phyloP scores from a whole-genome alignment of 2,113 vertebrate species.

The human (Homo sapiens) region DNA sequence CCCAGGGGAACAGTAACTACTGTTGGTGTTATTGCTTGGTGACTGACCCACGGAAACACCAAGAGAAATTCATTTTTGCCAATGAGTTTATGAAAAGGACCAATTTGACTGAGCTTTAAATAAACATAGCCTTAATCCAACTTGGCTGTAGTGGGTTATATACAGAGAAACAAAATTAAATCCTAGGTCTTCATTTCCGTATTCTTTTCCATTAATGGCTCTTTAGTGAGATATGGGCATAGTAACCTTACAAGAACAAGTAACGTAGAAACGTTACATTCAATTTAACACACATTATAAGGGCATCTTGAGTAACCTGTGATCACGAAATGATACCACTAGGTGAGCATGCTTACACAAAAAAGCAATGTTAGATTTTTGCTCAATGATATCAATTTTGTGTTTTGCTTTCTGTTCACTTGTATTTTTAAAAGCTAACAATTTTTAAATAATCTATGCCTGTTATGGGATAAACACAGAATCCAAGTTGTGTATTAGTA shows the following conservation, averaged over 20 bases:
- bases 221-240: not conserved
- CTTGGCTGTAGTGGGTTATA: not conserved
- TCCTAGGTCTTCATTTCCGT: not conserved
- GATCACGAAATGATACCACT: not conserved
- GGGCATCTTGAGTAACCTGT: not conserved
- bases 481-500: not conserved
- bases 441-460: constrained; percentile 25
- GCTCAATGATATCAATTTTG: constrained; percentile 16
- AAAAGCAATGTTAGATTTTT: not conserved
- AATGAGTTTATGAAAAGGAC: constrained; percentile 31
- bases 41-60: constrained; percentile 76
- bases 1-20: constrained; percentile 76
- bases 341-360: not conserved
- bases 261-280: not conserved
- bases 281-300: not conserved
- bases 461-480: constrained; percentile 23
- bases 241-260: not conserved
- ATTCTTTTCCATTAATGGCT: not conserved
- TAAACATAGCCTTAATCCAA: constrained; percentile 16
- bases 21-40: constrained; percentile 71
- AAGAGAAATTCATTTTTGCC: constrained; percentile 66
- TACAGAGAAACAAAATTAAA: not conserved
- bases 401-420: constrained; percentile 25
- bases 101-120: constrained; percentile 34
- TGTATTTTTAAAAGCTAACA: constrained; percentile 42